A percentile compares a stretch with the other conserved stretches of the same genome.
These are phyloP conservation scores for Typhlomys cinereus DNA, from an alignment of 2,113 vertebrate genomes.

Conservation along the genomic window DNA sequence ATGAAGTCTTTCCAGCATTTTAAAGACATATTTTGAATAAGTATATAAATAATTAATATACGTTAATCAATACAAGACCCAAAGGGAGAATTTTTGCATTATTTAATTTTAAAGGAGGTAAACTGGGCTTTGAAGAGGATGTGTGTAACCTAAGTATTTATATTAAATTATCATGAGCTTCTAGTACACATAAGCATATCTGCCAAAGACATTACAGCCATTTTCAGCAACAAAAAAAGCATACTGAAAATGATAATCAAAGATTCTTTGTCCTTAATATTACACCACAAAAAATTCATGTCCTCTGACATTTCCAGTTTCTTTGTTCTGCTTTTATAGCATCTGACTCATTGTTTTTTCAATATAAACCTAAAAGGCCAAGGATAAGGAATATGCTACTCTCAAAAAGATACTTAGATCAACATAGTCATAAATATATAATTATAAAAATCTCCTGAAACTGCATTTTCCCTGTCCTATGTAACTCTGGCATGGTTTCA, in stretches of 20 bases:
- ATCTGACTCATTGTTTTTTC: not conserved
- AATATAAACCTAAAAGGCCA: not conserved
- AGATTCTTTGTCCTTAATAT: not conserved
- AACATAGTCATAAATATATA: not conserved
- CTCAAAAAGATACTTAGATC: not conserved
- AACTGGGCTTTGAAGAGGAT: not conserved
- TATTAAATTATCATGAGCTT: no score
- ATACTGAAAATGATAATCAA: not conserved
- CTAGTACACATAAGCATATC: no score
- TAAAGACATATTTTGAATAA: not conserved
- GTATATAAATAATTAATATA: not conserved
- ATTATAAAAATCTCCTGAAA: conserved; percentile 9
- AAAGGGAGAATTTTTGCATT: not conserved
- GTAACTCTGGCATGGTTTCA: conserved; percentile 15
- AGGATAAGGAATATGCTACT: not conserved
- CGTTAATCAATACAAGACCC: not conserved
- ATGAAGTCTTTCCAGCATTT: conserved; percentile 2
- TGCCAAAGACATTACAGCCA: no score
- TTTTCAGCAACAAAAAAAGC: not conserved
- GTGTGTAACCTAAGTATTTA: not conserved
- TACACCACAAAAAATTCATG: not conserved
- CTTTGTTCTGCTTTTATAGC: conserved; percentile 29
- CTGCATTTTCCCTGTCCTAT: not conserved
- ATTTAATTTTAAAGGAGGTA: not conserved
- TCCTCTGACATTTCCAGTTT: not conserved